Conservation (phyloP, 2,888 invertebrate genomes). For the Drosophila pegasa region DNA sequence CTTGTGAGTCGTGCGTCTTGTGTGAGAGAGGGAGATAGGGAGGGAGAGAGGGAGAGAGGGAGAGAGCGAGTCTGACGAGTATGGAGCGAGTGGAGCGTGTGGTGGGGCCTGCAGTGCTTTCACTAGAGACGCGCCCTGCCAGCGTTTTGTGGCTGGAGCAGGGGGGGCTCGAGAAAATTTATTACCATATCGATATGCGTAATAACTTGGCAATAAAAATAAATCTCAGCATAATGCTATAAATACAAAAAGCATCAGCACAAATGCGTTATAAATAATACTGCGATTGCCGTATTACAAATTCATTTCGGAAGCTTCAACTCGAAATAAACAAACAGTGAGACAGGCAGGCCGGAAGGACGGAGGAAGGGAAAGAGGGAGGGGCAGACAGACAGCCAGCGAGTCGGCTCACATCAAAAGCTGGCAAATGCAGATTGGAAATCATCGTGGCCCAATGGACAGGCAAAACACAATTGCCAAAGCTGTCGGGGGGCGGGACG, state of each 20-base stretch:
- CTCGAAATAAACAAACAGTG: conserved; percentile 45
- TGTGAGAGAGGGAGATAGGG: too few species aligned
- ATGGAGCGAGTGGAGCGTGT: too few species aligned
- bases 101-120: conserved; percentile 34
- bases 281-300: conserved; percentile 70
- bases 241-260: conserved; percentile 76
- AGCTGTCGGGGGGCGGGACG: neutral
- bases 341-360: neutral
- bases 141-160: conserved; percentile 38
- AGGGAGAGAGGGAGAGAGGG: too few species aligned
- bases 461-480: conserved; percentile 52
- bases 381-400: conserved; percentile 7
- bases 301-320: conserved; percentile 66
- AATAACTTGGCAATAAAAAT: conserved; percentile 81
- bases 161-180: conserved; percentile 64
- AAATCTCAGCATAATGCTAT: conserved; percentile 76
- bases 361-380: too few species aligned
- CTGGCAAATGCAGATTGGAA: conserved; percentile 59
- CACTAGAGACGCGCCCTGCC: conserved; percentile 59
- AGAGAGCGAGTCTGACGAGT: too few species aligned
- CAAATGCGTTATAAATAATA: conserved; percentile 78
- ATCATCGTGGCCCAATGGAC: conserved; percentile 64
- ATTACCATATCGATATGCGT: conserved; percentile 80
- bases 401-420: conserved; percentile 43
- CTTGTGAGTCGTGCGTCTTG: conserved; percentile 12